These are phyloP conservation scores for Amphiduros pacificus DNA, from an alignment of 2,888 invertebrate species.

Conservation along the genomic window DNA sequence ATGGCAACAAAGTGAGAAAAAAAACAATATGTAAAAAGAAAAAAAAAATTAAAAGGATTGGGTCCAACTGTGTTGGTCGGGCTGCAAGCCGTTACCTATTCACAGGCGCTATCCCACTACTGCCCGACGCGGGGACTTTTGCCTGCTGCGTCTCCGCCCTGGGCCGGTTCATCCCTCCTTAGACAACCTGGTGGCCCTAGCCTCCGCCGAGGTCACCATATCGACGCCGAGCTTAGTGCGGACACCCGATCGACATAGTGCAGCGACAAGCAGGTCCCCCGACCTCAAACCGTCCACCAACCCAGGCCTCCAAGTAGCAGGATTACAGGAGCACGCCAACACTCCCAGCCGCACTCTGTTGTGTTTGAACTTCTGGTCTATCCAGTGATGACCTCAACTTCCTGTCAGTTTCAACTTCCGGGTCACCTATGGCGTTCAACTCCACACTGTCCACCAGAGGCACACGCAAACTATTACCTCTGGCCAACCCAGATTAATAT, in stretches of 20 bases:
- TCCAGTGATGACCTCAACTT: too few relatives aligned
- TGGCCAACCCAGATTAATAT: too few relatives aligned
- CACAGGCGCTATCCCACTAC: slow-evolving; percentile 98
- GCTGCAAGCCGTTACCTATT: slow-evolving; percentile 81
- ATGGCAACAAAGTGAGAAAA: too few relatives aligned
- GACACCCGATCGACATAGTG: slow-evolving; percentile 82
- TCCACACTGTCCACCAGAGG: too few relatives aligned
- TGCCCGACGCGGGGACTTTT: slow-evolving; percentile 98
- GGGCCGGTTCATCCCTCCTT: slow-evolving; percentile 98
- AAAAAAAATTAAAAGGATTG: slow-evolving; percentile 68
- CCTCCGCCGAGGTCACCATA: slow-evolving; percentile 89
- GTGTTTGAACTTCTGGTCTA: too few relatives aligned
- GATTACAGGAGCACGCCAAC: slow-evolving; percentile 98
- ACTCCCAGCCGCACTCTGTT: too few relatives aligned
- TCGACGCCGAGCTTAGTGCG: slow-evolving; percentile 95
- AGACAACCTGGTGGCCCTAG: slow-evolving; percentile 82
- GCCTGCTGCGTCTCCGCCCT: slow-evolving; percentile 99
- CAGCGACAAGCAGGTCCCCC: slow-evolving; percentile 73
- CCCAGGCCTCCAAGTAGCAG: slow-evolving; percentile 92
- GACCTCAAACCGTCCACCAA: slow-evolving; percentile 89
- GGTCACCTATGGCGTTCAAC: too few relatives aligned
- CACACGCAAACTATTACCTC: too few relatives aligned
- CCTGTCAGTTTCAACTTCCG: too few relatives aligned
- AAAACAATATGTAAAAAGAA: too few relatives aligned
- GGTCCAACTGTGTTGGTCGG: slow-evolving; percentile 79